Conservation (phyloP, 2,113 vertebrate species). For the Leptobrachium ailaonicum region DNA sequence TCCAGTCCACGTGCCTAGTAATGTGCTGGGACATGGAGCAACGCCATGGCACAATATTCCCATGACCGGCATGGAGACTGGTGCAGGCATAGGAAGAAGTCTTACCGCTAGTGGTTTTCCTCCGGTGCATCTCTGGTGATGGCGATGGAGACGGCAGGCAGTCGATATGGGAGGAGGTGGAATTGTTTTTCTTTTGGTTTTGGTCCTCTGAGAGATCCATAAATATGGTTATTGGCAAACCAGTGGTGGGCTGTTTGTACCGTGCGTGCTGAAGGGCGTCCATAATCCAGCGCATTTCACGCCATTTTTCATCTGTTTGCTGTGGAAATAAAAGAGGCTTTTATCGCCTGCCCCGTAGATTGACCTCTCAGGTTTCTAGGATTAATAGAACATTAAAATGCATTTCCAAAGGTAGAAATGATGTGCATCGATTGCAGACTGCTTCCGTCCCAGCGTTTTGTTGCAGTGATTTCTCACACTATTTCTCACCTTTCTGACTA, state of each 20-base stretch:
- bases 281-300: slow-evolving; percentile 90
- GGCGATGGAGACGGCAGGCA: slow-evolving; percentile 87
- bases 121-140: slow-evolving; percentile 78
- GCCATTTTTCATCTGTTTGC: slow-evolving; percentile 94
- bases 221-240: slow-evolving; percentile 77
- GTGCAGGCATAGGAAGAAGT: not conserved
- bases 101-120: slow-evolving; percentile 82
- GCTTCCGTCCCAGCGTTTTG: too few species aligned
- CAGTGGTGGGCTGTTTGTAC: slow-evolving; percentile 84
- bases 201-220: slow-evolving; percentile 71
- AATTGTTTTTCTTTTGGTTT: slow-evolving; percentile 81
- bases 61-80: not conserved
- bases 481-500: too few species aligned
- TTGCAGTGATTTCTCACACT: too few species aligned
- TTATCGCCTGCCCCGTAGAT: too few species aligned
- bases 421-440: too few species aligned
- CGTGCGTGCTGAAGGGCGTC: slow-evolving; percentile 91
- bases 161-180: slow-evolving; percentile 87
- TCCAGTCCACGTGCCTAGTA: too few species aligned
- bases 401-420: too few species aligned
- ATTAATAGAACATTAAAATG: too few species aligned
- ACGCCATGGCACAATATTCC: not conserved
- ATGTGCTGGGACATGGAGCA: too few species aligned
- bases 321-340: slow-evolving; percentile 51
- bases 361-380: too few species aligned